Base-by-base conservation (phyloP, 2,888 invertebrate species). In the Tachystola acroxantha region DNA sequence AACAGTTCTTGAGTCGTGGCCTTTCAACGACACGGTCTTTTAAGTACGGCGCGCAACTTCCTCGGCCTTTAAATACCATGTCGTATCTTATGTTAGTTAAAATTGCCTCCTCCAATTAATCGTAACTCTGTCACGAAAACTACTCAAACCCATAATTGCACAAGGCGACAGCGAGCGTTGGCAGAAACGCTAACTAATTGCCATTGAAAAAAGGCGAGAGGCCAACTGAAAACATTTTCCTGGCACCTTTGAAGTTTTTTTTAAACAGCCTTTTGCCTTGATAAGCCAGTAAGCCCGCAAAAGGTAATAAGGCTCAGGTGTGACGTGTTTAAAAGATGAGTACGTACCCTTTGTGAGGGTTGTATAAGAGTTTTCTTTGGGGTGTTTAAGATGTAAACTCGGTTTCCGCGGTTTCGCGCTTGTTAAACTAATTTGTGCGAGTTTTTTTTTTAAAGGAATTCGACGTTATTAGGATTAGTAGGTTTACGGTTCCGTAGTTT, bases 161-260 rank as follows among this genome's bases (percentile, higher is more conserved):
- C 63, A 80, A 80, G 76, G 78, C 66, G 72, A 76, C 63, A 65
- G 73, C 70, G 62, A 66, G 66, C 77, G 69, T 57, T 66, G 58
- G 61, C 64, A 62, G 69, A 69, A 77, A 73, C 76, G 76, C 76
- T 74, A 77, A 87, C 87, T 88, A 88, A 88, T 88, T 88, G 88
- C 88, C 87, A 88, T 88, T 88, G 77, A 86, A 85, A 85, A 88
- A 88, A 88, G 88, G 88, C 82, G 88, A 86, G 84, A 86, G 58
- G 71, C 80, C 78, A 73, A 67, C 79, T 78, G 76, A 79, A 81
- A 85, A 84, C 82, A 79, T 81, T 81, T 70, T 68, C 68, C 64
- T 57, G 53, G 60, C 53, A 57, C 65, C 80, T 85, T 86, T 86
- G 85, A 84, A 73, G 77, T 82, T 75, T 74, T 78, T 74, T 78